These are phyloP conservation scores for Euthynnus affinis DNA, from an alignment of 2,797 vertebrate species.

Conservation along the genomic window DNA sequence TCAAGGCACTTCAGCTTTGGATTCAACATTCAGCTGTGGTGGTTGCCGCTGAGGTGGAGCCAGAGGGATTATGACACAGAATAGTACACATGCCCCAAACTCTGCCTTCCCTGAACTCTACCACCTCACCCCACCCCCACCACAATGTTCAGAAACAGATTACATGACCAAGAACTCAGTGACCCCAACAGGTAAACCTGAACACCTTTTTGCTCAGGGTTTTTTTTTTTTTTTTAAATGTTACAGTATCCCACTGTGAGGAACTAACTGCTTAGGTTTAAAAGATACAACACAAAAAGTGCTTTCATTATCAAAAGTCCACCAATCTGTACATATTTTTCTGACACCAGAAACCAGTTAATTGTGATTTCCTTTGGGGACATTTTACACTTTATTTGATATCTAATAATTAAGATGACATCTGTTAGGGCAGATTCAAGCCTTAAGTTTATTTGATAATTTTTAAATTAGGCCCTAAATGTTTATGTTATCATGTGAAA, in stretches of 20 bases:
- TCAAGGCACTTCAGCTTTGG: neutral
- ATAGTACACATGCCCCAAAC: neutral
- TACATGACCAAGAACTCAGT: constrained; percentile 22
- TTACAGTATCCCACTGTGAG: neutral
- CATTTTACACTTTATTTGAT: neutral
- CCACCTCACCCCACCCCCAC: constrained; percentile 4
- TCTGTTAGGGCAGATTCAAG: neutral
- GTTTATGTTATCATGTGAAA: neutral
- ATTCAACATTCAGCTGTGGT: neutral
- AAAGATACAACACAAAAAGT: neutral
- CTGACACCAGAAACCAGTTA: too few species aligned
- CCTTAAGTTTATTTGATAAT: too few species aligned
- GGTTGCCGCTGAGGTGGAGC: neutral
- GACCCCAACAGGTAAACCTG: constrained; percentile 24
- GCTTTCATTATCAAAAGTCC: neutral
- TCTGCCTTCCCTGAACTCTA: constrained; percentile 19
- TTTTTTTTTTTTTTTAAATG: neutral
- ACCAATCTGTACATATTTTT: neutral
- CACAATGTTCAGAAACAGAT: constrained; percentile 5
- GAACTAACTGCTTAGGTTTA: neutral
- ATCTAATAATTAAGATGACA: neutral
- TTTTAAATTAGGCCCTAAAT: neutral
- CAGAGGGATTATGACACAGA: neutral
- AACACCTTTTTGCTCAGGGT: neutral
- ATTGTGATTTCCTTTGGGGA: neutral